Base-by-base conservation (phyloP, 2,888 invertebrate species). In the Troglohyphantes excavatus region DNA sequence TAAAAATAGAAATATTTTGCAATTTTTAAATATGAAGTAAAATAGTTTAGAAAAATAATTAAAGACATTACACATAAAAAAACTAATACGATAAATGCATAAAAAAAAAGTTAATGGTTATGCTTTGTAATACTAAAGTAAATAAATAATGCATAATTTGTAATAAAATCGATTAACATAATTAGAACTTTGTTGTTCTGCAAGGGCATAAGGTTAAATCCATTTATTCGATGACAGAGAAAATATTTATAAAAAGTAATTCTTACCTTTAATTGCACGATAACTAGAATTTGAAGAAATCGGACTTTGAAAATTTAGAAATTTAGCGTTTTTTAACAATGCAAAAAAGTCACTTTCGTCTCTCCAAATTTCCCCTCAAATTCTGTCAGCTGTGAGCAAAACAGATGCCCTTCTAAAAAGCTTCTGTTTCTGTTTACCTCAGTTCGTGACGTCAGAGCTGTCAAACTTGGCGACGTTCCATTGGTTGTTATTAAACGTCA, bases 401-500 rank as follows among this genome's bases (percentile, higher is more conserved):
- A 73, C 81, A 82, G 82, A 82, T 82, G 87, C 82, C 82, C 88
- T 82, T 76, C 82, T 75, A 17, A 61, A 53, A 75, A 75, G 82
- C 75, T 29, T 76, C 76, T 88, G 87, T 88, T 89, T 89, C 78
- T 83, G 83, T 83, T 90, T 90, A 83, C 90, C 23, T 83, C 83
- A 61, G 46, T 26, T 2, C 46, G 11, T 90, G 90, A 83, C 90
- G 90, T 90, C 90, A 90, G 19, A 84, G 17, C 83, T 90, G 90
- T 90, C 90, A 90, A 90, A 90, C 90, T 72, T 90, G 90, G 84
- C 90, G 90, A 72, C 21, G 27, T 84, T 61, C 78, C 73, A 90
- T 90, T 90, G 90, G 90, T 29, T 84, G 72, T 1, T 29, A 65
- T 21, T 21, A 61, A 39, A 26, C 78, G 78, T 78, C 78, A 78